These are phyloP conservation scores for Melinopterus prodromus DNA, from an alignment of 2,888 invertebrate species.

Conservation along the genomic window DNA sequence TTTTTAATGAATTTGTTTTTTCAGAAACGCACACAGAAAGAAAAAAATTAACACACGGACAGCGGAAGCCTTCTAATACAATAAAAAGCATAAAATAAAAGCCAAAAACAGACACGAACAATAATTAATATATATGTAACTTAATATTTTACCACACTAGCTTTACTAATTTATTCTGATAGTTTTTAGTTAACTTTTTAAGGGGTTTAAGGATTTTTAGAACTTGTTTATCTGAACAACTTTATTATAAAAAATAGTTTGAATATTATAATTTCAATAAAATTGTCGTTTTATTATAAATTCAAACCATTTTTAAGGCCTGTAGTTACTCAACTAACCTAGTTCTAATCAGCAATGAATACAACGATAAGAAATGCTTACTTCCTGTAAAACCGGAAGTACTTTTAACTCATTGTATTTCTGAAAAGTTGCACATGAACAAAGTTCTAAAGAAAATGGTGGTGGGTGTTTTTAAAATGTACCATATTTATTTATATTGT, in stretches of 20 bases:
- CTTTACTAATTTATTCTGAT: constrained; percentile 27
- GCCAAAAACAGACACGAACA: constrained; percentile 22
- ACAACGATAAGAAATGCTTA: too few relatives aligned
- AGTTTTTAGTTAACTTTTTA: constrained; percentile 8
- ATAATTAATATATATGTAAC: constrained; percentile 14
- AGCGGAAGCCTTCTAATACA: constrained; percentile 36
- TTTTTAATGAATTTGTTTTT: constrained; percentile 53
- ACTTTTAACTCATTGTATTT: not conserved
- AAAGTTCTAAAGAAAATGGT: not conserved
- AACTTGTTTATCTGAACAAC: not conserved
- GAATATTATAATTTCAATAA: not conserved
- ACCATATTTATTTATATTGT: not conserved
- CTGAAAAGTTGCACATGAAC: not conserved
- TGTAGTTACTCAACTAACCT: too few relatives aligned
- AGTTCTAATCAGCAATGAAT: too few relatives aligned
- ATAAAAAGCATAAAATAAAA: constrained; percentile 28
- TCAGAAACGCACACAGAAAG: constrained; percentile 60
- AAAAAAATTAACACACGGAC: constrained; percentile 47
- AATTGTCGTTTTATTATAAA: not conserved
- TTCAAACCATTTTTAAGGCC: too few relatives aligned
- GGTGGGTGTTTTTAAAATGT: not conserved
- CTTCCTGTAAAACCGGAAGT: too few relatives aligned
- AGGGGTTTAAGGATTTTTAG: not conserved
- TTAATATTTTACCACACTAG: constrained; percentile 13
- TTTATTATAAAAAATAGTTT: constrained; percentile 12